A percentile compares a stretch with the other conserved stretches of the same genome.
phyloP scores from a whole-genome alignment of 1,140 invertebrate species.

The Artemia franciscana region DNA sequence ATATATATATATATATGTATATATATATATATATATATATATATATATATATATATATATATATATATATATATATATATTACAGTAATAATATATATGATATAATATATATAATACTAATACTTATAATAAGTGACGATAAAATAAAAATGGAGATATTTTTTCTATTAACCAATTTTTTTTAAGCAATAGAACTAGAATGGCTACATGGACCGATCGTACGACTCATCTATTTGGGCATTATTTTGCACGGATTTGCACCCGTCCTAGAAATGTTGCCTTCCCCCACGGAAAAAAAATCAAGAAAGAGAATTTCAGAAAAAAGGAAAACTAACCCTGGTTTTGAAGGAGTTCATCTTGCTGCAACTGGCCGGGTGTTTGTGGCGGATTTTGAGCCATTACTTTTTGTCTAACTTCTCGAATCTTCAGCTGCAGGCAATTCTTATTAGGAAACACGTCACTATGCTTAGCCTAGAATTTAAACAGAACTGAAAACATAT shows the following conservation, averaged over 20 bases:
- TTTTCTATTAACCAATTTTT: too few relatives aligned
- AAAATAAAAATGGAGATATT: too few relatives aligned
- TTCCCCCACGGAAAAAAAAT: background rate
- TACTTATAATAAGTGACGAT: too few relatives aligned
- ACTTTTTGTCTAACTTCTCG: constrained; percentile 88
- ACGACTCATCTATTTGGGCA: background rate
- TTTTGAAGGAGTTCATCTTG: background rate
- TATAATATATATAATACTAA: too few relatives aligned
- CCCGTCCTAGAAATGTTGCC: background rate
- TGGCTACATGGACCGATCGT: background rate
- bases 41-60: too few relatives aligned
- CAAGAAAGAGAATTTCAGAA: background rate
- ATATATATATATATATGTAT: too few relatives aligned
- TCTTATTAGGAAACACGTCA: constrained; percentile 80
- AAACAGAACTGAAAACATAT: too few relatives aligned
- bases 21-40: too few relatives aligned
- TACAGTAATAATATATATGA: too few relatives aligned
- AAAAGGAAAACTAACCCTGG: background rate
- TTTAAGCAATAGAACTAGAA: background rate
- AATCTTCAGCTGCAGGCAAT: constrained; percentile 82
- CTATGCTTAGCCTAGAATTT: constrained; percentile 50
- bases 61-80: too few relatives aligned
- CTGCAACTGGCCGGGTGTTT: background rate
- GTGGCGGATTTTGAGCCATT: constrained; percentile 35
- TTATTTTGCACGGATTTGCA: background rate